Evolutionary conservation across 1,140 invertebrate species (phyloP).

Genomic region (Zelostemma sp.): DNA sequence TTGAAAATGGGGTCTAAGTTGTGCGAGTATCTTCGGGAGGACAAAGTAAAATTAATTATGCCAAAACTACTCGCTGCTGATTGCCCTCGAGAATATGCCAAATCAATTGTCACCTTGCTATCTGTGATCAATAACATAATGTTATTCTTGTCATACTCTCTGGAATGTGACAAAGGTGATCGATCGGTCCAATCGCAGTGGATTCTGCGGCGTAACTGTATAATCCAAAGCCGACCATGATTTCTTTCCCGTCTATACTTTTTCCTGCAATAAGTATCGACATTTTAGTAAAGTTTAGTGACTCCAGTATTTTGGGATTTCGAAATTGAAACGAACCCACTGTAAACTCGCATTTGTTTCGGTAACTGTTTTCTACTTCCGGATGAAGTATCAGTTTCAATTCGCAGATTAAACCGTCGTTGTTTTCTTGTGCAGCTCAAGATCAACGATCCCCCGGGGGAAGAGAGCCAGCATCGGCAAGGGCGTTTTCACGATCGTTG

Average conservation of each 20-base stretch:
- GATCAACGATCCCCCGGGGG: conserved; percentile 79
- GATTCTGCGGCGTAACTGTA: conserved; percentile 88
- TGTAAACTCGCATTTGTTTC: conserved; percentile 99
- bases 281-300: too few species aligned
- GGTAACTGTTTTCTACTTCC: conserved; percentile 78
- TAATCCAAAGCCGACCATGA: conserved; percentile 89
- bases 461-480: conserved; percentile 78
- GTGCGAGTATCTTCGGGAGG: too few species aligned
- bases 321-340: conserved; percentile 74
- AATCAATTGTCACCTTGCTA: too few species aligned
- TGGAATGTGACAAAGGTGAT: conserved; percentile 83
- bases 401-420: conserved; percentile 73
- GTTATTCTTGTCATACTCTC: conserved; percentile 81
- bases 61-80: conserved; percentile 78
- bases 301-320: too few species aligned
- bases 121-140: too few species aligned
- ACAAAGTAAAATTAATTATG: not conserved
- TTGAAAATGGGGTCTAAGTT: too few species aligned
- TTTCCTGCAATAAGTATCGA: conserved; percentile 68
- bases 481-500: conserved; percentile 77
- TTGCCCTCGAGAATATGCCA: too few species aligned
- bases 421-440: conserved; percentile 80
- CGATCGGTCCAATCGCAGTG: conserved; percentile 83
- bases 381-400: conserved; percentile 73
- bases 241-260: conserved; percentile 75